Evolutionary conservation across 2,797 vertebrate species (phyloP).

Genomic region (Allenopithecus nigroviridis): DNA sequence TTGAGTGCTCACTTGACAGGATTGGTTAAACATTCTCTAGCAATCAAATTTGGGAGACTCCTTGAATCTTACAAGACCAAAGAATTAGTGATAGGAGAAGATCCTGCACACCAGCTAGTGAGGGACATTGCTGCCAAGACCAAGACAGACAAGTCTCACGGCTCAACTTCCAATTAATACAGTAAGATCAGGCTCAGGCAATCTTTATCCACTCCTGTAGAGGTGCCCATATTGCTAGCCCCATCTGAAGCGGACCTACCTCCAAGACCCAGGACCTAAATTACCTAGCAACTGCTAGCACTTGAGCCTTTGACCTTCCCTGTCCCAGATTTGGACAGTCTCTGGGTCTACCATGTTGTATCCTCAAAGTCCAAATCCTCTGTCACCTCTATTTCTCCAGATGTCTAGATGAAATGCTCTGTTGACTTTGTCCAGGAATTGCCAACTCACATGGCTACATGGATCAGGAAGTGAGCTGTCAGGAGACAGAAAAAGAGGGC

Average conservation of each 20-base stretch:
- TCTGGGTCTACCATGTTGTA: not conserved
- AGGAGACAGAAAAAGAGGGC: not conserved
- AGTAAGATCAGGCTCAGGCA: not conserved
- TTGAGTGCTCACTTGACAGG: not conserved
- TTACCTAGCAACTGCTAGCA: not conserved
- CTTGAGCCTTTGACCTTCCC: not conserved
- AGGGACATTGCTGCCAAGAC: not conserved
- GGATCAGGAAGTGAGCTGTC: not conserved
- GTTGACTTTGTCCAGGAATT: not conserved
- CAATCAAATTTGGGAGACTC: too few relatives aligned
- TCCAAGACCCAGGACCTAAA: not conserved
- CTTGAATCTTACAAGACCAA: not conserved
- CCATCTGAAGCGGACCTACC: not conserved
- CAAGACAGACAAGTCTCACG: too few relatives aligned
- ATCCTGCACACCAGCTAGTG: not conserved
- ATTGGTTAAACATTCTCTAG: not conserved
- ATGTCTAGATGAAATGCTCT: not conserved
- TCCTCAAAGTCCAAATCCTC: not conserved
- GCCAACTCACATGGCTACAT: rapidly evolving
- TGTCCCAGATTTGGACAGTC: not conserved
- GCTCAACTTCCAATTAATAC: not conserved
- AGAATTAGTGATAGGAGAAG: not conserved
- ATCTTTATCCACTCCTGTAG: not conserved
- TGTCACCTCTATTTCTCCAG: not conserved
- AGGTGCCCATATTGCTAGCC: rapidly evolving